Evolutionary conservation across 2,113 vertebrate genomes (phyloP).

Genomic region (Uria aalge): DNA sequence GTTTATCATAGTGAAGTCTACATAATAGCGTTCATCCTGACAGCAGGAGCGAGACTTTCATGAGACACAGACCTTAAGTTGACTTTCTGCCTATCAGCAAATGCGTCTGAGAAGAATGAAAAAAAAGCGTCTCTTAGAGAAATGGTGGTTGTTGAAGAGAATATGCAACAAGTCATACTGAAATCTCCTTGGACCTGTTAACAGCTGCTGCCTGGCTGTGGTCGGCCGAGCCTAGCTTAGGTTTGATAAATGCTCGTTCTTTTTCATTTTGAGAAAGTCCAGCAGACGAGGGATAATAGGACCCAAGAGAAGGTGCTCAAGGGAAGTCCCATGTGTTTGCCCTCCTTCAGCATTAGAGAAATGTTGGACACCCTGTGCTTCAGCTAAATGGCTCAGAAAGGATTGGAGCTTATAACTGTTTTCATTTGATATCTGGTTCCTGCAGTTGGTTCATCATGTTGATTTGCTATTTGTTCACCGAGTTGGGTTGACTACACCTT

Average conservation of each 20-base stretch:
- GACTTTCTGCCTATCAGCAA: neutral
- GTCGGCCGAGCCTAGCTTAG: neutral
- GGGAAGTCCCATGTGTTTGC: neutral
- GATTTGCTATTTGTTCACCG: neutral
- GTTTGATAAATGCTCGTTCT: neutral
- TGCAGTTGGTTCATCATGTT: neutral
- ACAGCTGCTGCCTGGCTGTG: accelerated
- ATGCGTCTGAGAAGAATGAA: neutral
- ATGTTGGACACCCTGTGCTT: neutral
- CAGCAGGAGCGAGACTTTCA: neutral
- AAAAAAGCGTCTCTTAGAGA: neutral
- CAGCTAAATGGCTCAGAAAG: neutral
- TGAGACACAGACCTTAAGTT: neutral
- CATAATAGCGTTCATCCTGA: neutral
- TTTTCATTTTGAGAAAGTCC: neutral
- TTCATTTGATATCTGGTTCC: neutral
- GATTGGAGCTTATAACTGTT: neutral
- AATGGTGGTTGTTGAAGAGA: neutral
- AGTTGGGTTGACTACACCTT: neutral
- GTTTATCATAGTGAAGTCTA: neutral
- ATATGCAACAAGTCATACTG: neutral
- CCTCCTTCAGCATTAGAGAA: neutral
- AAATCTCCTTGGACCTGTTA: neutral
- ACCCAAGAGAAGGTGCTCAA: neutral
- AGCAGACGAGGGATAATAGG: neutral